Conservation (phyloP, 2,113 vertebrate genomes). For the Siniperca chuatsi region DNA sequence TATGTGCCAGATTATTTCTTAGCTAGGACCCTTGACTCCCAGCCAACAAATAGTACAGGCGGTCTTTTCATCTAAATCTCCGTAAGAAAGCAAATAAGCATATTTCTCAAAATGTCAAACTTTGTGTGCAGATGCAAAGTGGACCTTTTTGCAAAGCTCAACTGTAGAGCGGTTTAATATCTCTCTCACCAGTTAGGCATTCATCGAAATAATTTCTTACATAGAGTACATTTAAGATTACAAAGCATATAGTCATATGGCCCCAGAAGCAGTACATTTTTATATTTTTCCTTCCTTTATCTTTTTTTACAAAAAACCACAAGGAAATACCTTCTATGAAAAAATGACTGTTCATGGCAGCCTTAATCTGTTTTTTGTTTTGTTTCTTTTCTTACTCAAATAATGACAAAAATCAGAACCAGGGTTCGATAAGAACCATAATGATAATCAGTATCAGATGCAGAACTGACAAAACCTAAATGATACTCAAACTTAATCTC, state of each 20-base stretch:
- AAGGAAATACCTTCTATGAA: background rate
- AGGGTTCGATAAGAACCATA: background rate
- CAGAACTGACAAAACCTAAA: background rate
- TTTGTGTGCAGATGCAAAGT: background rate
- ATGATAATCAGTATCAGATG: background rate
- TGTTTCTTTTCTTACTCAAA: background rate
- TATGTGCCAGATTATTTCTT: background rate
- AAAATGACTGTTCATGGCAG: background rate
- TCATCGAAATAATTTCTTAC: background rate
- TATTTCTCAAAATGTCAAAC: background rate
- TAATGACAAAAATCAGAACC: background rate
- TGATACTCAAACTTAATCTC: background rate
- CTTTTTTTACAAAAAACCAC: background rate
- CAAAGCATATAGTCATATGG: background rate
- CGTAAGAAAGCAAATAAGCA: background rate
- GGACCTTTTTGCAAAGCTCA: background rate
- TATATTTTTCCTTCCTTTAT: background rate
- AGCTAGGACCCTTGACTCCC: too few species aligned
- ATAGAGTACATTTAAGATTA: background rate
- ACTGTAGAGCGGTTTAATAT: background rate
- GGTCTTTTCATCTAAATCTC: background rate
- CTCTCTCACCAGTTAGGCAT: background rate
- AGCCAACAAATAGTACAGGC: background rate
- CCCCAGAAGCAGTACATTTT: background rate
- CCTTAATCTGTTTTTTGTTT: background rate